phyloP scores from a whole-genome alignment of 2,113 vertebrate genomes.

The Poicephalus gulielmi region DNA sequence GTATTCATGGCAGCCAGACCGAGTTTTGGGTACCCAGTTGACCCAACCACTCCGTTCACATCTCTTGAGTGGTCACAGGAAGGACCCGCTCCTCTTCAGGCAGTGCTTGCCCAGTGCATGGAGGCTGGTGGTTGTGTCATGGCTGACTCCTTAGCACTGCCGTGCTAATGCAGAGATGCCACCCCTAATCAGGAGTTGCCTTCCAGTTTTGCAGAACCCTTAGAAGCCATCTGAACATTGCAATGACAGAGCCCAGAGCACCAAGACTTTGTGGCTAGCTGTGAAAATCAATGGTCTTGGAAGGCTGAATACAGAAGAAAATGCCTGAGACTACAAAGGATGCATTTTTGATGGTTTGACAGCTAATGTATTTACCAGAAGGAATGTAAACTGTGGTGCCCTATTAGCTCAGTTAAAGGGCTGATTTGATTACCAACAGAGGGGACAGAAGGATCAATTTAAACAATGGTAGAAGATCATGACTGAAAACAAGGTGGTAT shows the following conservation, averaged over 20 bases:
- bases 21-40: background rate
- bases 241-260: background rate
- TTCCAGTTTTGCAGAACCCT: background rate
- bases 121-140: background rate
- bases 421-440: background rate
- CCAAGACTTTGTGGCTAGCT: background rate
- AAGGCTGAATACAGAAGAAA: background rate
- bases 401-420: background rate
- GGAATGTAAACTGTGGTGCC: background rate
- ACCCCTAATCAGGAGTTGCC: background rate
- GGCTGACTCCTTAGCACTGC: background rate
- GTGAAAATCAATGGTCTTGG: background rate
- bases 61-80: fast-evolving
- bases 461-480: background rate
- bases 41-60: background rate
- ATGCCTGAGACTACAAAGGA: background rate
- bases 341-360: background rate
- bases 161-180: background rate
- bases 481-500: background rate
- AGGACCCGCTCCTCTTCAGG: background rate
- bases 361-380: background rate
- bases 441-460: background rate
- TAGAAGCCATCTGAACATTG: background rate
- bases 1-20: background rate
- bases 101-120: background rate